Percentiles rank a stretch among this genome's conserved stretches.
These are phyloP conservation scores for Xyrauchen texanus DNA, from an alignment of 2,113 vertebrate species.

Conservation along the genomic window DNA sequence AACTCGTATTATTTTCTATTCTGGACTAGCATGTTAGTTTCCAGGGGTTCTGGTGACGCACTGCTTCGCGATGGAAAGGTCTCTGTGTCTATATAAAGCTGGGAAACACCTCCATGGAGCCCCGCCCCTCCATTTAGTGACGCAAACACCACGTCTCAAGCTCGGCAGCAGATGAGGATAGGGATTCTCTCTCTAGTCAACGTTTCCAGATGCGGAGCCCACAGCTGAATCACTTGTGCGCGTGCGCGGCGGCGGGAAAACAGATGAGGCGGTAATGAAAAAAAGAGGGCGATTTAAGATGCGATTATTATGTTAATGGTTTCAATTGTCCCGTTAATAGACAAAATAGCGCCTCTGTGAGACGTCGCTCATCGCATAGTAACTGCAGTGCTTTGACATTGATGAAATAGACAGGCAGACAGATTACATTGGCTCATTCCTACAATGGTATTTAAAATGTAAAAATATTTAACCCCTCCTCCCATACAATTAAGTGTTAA, in stretches of 20 bases:
- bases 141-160: slow-evolving; percentile 53
- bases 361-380: slow-evolving; percentile 27
- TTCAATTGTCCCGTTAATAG: neutral
- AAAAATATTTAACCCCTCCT: no score
- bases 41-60: slow-evolving; percentile 71
- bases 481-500: no score
- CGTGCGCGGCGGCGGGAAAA: neutral
- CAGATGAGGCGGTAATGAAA: neutral
- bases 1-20: slow-evolving; percentile 9
- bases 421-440: neutral
- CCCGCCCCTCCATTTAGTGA: slow-evolving; percentile 61
- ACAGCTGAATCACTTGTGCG: neutral
- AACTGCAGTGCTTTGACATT: slow-evolving; percentile 39
- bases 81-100: slow-evolving; percentile 70
- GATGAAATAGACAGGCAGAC: slow-evolving; percentile 29
- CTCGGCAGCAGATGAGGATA: slow-evolving; percentile 52
- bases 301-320: neutral
- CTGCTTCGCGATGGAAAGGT: slow-evolving; percentile 62
- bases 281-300: neutral
- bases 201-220: no score
- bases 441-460: no score
- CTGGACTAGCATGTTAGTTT: slow-evolving; percentile 38
- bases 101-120: slow-evolving; percentile 72
- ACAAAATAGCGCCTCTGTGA: neutral
- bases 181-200: slow-evolving; percentile 54